phyloP scores from a whole-genome alignment of 2,113 vertebrate species.

The Aramus guarauna region DNA sequence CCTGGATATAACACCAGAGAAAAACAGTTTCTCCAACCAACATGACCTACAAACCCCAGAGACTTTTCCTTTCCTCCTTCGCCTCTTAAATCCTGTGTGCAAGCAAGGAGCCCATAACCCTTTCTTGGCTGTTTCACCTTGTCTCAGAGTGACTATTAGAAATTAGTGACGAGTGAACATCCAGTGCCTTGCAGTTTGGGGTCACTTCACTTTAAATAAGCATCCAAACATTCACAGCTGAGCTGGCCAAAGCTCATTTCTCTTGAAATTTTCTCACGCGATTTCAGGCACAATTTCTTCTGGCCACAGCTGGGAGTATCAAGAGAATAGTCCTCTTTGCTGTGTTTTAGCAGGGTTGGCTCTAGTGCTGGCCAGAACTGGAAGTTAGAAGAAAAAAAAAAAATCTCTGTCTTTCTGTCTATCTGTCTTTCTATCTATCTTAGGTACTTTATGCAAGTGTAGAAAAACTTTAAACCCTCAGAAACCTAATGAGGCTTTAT shows the following conservation, averaged over 20 bases:
- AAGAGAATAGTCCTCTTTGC: not conserved
- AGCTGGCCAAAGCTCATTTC: conserved; percentile 47
- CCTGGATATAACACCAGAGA: not conserved
- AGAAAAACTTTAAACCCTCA: not conserved
- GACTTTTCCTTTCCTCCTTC: not conserved
- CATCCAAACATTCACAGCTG: not conserved
- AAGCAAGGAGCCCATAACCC: not conserved
- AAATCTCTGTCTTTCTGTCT: not conserved
- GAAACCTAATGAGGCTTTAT: not conserved
- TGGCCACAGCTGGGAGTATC: conserved; percentile 26
- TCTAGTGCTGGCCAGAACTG: not conserved
- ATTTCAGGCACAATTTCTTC: conserved; percentile 41
- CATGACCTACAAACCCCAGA: not conserved
- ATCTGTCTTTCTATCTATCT: not conserved
- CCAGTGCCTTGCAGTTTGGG: conserved; percentile 36
- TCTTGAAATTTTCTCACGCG: conserved; percentile 38
- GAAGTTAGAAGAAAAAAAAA: not conserved
- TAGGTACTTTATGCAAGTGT: not conserved
- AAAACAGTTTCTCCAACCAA: not conserved
- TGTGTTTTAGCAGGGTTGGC: not conserved
- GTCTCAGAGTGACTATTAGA: not conserved
- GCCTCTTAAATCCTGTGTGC: not conserved
- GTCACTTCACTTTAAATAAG: conserved; percentile 35
- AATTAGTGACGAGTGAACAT: not conserved
- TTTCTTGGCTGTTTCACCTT: not conserved